phyloP scores from a whole-genome alignment of 2,797 vertebrate species.

The Gallinago nigripennis region DNA sequence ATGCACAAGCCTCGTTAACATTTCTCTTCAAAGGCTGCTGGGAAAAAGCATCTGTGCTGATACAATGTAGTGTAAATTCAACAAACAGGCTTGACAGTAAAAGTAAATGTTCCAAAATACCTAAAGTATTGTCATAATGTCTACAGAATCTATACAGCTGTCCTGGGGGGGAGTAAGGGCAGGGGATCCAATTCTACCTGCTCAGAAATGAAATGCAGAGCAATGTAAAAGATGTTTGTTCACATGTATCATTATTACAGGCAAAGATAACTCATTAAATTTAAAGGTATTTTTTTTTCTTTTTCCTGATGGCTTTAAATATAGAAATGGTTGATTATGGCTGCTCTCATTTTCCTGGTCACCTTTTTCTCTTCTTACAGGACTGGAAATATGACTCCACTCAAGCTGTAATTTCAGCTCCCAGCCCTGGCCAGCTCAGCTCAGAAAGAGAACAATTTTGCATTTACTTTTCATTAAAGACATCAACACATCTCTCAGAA shows the following conservation, averaged over 20 bases:
- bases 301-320: not conserved
- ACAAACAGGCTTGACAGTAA: not conserved
- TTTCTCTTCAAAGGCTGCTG: not conserved
- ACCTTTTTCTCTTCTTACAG: not conserved
- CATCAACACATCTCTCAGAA: not conserved
- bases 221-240: not conserved
- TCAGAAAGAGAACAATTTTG: not conserved
- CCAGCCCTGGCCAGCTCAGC: not conserved
- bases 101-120: not conserved
- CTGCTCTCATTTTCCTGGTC: not conserved
- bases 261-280: not conserved
- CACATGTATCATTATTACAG: not conserved
- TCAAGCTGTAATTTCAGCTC: conserved; percentile 29
- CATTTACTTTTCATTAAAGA: not conserved
- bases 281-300: not conserved
- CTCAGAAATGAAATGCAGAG: not conserved
- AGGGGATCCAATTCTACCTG: not conserved
- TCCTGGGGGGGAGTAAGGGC: not conserved
- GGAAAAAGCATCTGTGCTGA: not conserved
- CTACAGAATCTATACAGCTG: not conserved
- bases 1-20: not conserved
- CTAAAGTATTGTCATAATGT: not conserved
- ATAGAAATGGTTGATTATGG: accelerated
- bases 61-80: not conserved
- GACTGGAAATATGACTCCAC: not conserved